Evolutionary conservation across 2,113 vertebrate genomes (phyloP), one percentile per base, ranked within the genome.

Genomic region (Spilogale gracilis): DNA sequence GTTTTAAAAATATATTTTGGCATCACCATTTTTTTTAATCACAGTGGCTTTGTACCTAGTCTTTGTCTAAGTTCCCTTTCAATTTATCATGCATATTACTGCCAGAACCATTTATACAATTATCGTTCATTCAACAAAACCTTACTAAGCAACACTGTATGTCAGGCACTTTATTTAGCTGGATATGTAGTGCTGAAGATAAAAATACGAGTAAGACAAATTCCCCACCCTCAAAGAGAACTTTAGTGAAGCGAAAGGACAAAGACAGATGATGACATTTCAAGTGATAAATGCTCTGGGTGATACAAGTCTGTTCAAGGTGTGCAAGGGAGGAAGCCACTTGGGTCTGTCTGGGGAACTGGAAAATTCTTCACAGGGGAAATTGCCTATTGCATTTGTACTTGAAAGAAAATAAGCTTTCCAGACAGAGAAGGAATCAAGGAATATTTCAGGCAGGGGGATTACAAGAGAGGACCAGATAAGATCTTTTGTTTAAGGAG

Each of bases 191-290:
- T 45, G 9, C 38, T 96, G 30, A 94, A 82, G 79, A 82, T 45
- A 83, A 65, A 95, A 81, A 67, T 86, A 83, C 27, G 13, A 65
- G 16, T 45, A 63, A 92, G 11, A 87, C 65, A 97, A 79, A 97
- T 71, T 78, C 20, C 56, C 38, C 45, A 17, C 17, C 58, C 82
- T 97, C 86, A 91, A 85, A 73, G 91, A 89, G 27, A 52, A 93
- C 12, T 93, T 82, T 45, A 80, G 63, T 50, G 63, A 91, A 76
- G 20, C 45, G 88, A 45, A 84, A 18, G 30, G 79, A 60, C 23
- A 56, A 86, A 88, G 67, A 69, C 38, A 84, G 67, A 95, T 7
- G 48, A 54, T 21, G 32, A 58, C 8, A 74, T 74, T 86, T 78
- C 60, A 87, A 82, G 60, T 43, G 38, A 69, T 65, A 71, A 71